These are phyloP conservation scores for Galbula dea DNA, from an alignment of 2,113 vertebrate species.

Conservation along the genomic window DNA sequence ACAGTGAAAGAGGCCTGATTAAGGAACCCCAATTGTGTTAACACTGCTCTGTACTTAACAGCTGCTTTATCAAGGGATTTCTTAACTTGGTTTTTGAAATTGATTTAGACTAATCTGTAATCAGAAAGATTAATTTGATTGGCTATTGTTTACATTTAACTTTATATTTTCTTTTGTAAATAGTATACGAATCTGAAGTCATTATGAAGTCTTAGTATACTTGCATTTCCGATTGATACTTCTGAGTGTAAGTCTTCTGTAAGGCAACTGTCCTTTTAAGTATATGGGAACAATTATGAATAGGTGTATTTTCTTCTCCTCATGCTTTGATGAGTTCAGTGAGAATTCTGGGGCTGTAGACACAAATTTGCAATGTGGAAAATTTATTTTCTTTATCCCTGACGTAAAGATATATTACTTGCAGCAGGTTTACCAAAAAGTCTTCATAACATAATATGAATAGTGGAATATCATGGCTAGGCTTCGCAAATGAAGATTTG, in stretches of 20 bases:
- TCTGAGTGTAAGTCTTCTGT: neutral
- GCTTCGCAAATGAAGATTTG: too few species aligned
- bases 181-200: neutral
- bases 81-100: neutral
- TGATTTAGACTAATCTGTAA: neutral
- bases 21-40: neutral
- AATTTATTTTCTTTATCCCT: neutral
- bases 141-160: neutral
- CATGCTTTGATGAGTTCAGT: neutral
- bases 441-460: neutral
- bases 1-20: neutral
- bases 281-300: neutral
- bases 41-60: neutral
- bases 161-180: neutral
- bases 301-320: neutral
- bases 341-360: neutral
- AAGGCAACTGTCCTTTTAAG: neutral
- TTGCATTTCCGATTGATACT: neutral
- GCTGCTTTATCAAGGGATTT: neutral
- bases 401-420: neutral
- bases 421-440: neutral
- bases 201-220: neutral
- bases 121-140: neutral
- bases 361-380: neutral
- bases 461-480: neutral